Evolutionary conservation across 2,888 invertebrate genomes (phyloP).

Genomic region (Nasonovia ribisnigri): DNA sequence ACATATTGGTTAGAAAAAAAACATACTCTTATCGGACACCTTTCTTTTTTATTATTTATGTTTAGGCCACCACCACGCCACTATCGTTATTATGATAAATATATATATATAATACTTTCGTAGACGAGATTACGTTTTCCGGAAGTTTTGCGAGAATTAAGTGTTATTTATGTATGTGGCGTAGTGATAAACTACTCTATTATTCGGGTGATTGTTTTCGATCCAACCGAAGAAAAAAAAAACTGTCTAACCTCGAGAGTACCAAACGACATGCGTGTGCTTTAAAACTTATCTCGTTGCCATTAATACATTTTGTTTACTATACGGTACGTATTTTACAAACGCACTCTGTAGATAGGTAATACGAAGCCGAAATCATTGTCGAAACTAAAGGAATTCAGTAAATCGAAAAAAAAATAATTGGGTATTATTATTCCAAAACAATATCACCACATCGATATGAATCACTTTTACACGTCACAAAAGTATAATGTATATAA

Average conservation of each 20-base stretch:
- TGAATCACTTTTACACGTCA: background rate
- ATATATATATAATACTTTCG: background rate
- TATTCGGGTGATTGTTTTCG: slow-evolving; percentile 44
- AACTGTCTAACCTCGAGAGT: background rate
- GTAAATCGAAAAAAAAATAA: background rate
- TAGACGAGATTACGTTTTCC: slow-evolving; percentile 38
- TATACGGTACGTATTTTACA: background rate
- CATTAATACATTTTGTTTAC: background rate
- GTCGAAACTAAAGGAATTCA: background rate
- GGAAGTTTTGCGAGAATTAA: slow-evolving; percentile 6
- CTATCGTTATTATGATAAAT: background rate
- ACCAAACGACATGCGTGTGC: background rate
- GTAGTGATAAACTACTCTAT: slow-evolving; percentile 29
- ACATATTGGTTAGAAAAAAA: slow-evolving; percentile 7
- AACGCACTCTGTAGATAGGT: background rate
- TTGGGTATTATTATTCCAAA: background rate
- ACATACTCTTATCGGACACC: slow-evolving; percentile 30
- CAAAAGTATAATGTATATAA: background rate
- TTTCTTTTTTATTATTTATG: slow-evolving; percentile 44
- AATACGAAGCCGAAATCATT: background rate
- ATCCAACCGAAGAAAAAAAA: background rate
- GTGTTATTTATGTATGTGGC: slow-evolving; percentile 8
- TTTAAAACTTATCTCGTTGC: slow-evolving; percentile 33
- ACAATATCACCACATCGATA: background rate
- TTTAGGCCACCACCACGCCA: background rate